Percentiles rank a stretch among this genome's conserved stretches.
Evolutionary conservation across 2,113 vertebrate species (phyloP).

Genomic region (Conger conger): DNA sequence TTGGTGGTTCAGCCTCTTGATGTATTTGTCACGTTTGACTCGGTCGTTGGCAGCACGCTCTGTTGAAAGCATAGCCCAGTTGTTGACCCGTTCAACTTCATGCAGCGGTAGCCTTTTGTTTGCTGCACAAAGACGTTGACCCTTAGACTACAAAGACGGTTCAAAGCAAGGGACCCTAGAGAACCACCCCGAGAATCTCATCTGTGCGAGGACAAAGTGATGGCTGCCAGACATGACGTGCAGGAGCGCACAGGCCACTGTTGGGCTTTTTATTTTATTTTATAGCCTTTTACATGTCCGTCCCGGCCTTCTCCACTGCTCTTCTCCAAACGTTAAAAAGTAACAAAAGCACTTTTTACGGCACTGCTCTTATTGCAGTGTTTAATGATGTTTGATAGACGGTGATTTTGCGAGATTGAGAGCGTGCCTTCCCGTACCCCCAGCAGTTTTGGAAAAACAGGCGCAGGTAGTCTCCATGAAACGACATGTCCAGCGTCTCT

Average conservation of each 20-base stretch:
- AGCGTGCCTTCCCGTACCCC: constrained; percentile 29
- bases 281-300: too few relatives aligned
- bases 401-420: constrained; percentile 30
- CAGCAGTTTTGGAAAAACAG: too few relatives aligned
- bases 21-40: constrained; percentile 29
- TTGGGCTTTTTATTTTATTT: constrained; percentile 26
- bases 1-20: constrained; percentile 25
- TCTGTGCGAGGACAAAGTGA: constrained; percentile 46
- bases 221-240: constrained; percentile 61
- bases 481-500: constrained; percentile 66
- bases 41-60: constrained; percentile 29
- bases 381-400: not conserved
- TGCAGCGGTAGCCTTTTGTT: constrained; percentile 51
- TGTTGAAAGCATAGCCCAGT: constrained; percentile 43
- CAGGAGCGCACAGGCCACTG: constrained; percentile 58
- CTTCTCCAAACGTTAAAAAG: too few relatives aligned
- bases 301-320: not conserved
- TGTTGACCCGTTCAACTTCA: constrained; percentile 33
- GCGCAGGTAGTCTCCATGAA: constrained; percentile 46
- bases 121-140: constrained; percentile 5
- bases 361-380: too few relatives aligned
- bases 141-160: constrained; percentile 56
- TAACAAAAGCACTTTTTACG: too few relatives aligned
- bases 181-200: constrained; percentile 54
- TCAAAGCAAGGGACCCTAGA: constrained; percentile 50